Conservation (phyloP, 2,113 vertebrate genomes). For the Plotosus lineatus region DNA sequence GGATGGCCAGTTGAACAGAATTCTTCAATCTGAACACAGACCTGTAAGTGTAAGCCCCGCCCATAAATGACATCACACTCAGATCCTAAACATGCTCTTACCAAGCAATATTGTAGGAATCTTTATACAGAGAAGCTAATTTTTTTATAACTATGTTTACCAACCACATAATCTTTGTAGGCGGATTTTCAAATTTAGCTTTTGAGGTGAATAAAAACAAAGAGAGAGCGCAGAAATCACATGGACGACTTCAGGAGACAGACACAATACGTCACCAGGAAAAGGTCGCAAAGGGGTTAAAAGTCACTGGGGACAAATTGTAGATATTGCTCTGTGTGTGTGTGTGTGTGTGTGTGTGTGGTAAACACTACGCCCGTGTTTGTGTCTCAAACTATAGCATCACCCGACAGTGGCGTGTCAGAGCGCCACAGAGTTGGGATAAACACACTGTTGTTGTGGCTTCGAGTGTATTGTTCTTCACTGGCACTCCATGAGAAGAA, state of each 20-base stretch:
- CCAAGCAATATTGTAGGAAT: not conserved
- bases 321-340: slow-evolving; percentile 50
- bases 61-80: not conserved
- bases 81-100: not conserved
- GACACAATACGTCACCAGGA: not conserved
- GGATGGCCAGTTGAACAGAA: not conserved
- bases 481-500: slow-evolving; percentile 52
- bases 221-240: not conserved
- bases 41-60: not conserved
- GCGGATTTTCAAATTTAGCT: not conserved
- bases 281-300: not conserved
- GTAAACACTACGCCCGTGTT: slow-evolving; percentile 54
- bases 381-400: slow-evolving; percentile 53
- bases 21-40: not conserved
- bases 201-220: not conserved
- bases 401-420: slow-evolving; percentile 46
- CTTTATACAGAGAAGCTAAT: not conserved
- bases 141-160: not conserved
- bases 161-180: not conserved
- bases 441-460: slow-evolving; percentile 57
- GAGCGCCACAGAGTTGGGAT: slow-evolving; percentile 53
- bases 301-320: slow-evolving; percentile 44
- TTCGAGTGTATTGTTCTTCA: slow-evolving; percentile 63
- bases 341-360: no score
- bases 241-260: not conserved